Percentiles rank a stretch among this genome's conserved stretches.
phyloP scores from a whole-genome alignment of 2,888 invertebrate genomes.

The Leucoma salicis region DNA sequence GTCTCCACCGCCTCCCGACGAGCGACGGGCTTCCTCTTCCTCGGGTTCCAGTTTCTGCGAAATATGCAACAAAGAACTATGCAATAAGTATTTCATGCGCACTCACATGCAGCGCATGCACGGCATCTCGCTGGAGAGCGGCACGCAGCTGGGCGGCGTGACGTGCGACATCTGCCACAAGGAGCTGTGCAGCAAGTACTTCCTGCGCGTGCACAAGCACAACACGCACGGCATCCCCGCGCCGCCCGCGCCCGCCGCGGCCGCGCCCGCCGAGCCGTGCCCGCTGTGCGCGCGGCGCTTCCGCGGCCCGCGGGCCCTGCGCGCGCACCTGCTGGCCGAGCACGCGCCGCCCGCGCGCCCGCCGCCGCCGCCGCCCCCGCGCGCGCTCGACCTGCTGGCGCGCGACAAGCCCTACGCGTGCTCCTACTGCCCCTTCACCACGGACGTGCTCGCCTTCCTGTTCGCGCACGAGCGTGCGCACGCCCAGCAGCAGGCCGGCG shows the following conservation, averaged over 20 bases:
- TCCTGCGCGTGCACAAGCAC: constrained; percentile 97
- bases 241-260: constrained; percentile 84
- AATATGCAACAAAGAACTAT: constrained; percentile 98
- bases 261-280: constrained; percentile 82
- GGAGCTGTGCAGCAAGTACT: constrained; percentile 98
- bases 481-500: constrained; percentile 66
- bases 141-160: constrained; percentile 95
- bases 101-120: constrained; percentile 99
- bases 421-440: constrained; percentile 94
- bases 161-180: constrained; percentile 99
- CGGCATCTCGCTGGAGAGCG: constrained; percentile 96
- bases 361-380: constrained; percentile 64
- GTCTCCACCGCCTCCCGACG: constrained; percentile 67
- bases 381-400: constrained; percentile 81
- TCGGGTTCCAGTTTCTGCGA: constrained; percentile 96
- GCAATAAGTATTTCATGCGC: constrained; percentile 99
- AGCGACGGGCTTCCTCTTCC: constrained; percentile 81
- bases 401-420: constrained; percentile 91
- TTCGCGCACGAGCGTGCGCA: constrained; percentile 96
- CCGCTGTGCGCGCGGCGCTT: constrained; percentile 93
- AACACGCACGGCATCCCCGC: constrained; percentile 98
- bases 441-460: constrained; percentile 93
- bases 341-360: constrained; percentile 86
- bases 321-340: constrained; percentile 92
- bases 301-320: constrained; percentile 93